Conservation (phyloP, 2,113 vertebrate genomes). For the Centrocercus urophasianus region DNA sequence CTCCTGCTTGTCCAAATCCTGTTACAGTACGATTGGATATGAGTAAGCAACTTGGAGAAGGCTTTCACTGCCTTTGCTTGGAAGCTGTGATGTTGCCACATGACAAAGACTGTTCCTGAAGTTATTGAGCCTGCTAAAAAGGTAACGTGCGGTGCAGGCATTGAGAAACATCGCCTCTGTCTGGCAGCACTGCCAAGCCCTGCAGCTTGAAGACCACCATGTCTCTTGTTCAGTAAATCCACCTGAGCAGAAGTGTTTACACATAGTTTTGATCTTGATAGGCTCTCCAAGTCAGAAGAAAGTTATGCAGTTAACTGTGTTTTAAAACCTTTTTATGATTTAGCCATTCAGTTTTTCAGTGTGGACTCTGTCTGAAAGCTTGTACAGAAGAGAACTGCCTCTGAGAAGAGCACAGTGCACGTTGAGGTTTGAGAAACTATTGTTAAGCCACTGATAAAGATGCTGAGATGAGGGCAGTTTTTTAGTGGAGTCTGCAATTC, state of each 20-base stretch:
- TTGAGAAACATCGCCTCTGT: neutral
- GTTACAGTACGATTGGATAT: no score
- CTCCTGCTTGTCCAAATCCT: neutral
- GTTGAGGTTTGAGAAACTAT: neutral
- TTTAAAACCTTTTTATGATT: neutral
- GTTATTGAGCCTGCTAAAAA: neutral
- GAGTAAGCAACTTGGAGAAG: neutral
- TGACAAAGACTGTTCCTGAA: neutral
- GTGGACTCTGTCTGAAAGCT: neutral
- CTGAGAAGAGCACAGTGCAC: neutral
- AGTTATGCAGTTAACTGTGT: neutral
- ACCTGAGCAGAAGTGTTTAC: neutral
- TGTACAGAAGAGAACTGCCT: neutral
- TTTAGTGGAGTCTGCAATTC: neutral
- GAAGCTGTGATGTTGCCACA: neutral
- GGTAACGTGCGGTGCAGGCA: neutral
- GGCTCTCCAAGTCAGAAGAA: neutral
- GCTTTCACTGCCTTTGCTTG: accelerated
- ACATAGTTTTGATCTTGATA: neutral
- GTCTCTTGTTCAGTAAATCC: neutral
- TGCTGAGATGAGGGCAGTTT: neutral
- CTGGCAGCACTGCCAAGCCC: neutral
- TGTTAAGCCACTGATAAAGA: neutral
- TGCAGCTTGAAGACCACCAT: accelerated
- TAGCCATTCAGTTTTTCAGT: neutral